Conservation (phyloP, 2,113 vertebrate species). For the Brachionichthys hirsutus region DNA sequence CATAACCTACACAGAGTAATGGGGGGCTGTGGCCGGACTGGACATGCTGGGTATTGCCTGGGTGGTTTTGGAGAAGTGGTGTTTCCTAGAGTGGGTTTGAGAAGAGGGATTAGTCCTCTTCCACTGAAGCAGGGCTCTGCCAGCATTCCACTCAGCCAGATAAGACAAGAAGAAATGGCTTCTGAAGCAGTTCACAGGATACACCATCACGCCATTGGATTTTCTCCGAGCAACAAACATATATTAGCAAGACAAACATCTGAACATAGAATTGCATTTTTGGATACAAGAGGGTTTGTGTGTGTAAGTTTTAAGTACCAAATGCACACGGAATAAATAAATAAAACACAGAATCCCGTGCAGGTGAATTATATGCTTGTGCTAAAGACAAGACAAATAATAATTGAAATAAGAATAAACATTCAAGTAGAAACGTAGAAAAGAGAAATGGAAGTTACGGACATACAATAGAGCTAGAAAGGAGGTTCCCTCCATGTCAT, state of each 20-base stretch:
- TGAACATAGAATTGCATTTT: no score
- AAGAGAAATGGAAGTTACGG: constrained; percentile 36
- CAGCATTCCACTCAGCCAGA: constrained; percentile 57
- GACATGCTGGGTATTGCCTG: constrained; percentile 60
- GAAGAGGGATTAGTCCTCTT: constrained; percentile 69
- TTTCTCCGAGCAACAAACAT: background rate
- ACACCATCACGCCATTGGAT: constrained; percentile 9
- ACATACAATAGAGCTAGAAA: constrained; percentile 53
- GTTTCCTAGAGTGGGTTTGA: constrained; percentile 61
- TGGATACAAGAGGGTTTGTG: background rate
- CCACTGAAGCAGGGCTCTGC: constrained; percentile 62
- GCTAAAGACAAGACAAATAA: constrained; percentile 47
- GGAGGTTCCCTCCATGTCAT: constrained; percentile 59
- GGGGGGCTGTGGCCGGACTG: constrained; percentile 21
- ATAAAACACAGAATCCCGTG: constrained; percentile 7
- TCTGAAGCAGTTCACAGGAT: constrained; percentile 45
- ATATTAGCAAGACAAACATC: background rate
- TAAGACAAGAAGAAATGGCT: constrained; percentile 64
- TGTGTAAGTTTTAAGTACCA: no score
- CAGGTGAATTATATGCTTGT: constrained; percentile 44
- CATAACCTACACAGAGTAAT: constrained; percentile 21
- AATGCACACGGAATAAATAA: no score
- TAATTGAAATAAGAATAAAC: constrained; percentile 49
- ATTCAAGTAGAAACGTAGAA: constrained; percentile 33
- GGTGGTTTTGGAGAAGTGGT: constrained; percentile 62